Evolutionary conservation across 2,797 vertebrate genomes (phyloP).

Genomic region (Xerus rutilus): DNA sequence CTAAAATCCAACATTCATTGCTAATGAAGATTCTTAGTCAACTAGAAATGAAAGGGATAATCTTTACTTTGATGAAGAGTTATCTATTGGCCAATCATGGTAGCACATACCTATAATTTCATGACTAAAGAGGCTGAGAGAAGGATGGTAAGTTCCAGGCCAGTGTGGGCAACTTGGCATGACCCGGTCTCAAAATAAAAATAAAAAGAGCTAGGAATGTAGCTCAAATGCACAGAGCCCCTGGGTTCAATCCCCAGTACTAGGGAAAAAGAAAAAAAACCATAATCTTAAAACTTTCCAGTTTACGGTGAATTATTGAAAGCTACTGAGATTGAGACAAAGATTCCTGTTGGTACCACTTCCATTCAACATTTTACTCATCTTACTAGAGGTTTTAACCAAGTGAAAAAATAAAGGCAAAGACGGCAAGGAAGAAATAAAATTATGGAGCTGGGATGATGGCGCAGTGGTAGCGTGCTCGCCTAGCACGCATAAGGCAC

Average conservation of each 20-base stretch:
- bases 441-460: too few species aligned
- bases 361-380: neutral
- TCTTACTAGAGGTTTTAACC: neutral
- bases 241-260: neutral
- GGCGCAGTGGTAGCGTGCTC: too few species aligned
- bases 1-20: neutral
- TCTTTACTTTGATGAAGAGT: neutral
- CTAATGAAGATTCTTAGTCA: neutral
- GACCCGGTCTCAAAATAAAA: neutral
- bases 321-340: slow-evolving; percentile 7
- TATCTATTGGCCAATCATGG: too few species aligned
- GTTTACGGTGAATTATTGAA: neutral
- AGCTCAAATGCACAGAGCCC: neutral
- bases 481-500: too few species aligned
- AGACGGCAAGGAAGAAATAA: slow-evolving; percentile 13
- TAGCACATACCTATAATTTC: neutral
- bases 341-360: neutral
- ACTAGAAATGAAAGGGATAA: neutral
- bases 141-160: neutral
- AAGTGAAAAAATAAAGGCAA: neutral
- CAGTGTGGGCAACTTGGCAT: neutral
- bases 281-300: neutral
- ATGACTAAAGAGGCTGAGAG: neutral
- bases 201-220: neutral
- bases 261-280: neutral